Evolutionary conservation across 2,113 vertebrate genomes (phyloP).

Genomic region (Etheostoma cragini): DNA sequence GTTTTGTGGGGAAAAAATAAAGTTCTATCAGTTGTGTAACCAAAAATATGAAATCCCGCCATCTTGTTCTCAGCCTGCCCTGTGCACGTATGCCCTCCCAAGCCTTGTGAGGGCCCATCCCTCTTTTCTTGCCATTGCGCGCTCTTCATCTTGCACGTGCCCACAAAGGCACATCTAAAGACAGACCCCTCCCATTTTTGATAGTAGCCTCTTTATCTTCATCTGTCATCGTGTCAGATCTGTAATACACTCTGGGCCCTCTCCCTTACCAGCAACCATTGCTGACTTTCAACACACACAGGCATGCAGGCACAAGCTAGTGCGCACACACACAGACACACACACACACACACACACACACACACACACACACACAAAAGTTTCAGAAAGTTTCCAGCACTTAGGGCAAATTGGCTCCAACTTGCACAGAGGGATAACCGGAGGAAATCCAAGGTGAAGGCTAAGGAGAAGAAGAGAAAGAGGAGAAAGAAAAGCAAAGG

Average conservation of each 20-base stretch:
- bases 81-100: slow-evolving; percentile 50
- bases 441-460: slow-evolving; percentile 74
- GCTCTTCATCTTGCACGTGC: slow-evolving; percentile 71
- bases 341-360: neutral
- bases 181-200: slow-evolving; percentile 72
- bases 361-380: neutral
- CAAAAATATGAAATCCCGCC: slow-evolving; percentile 47
- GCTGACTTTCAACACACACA: slow-evolving; percentile 49
- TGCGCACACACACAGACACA: slow-evolving; percentile 9
- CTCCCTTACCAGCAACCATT: slow-evolving; percentile 52
- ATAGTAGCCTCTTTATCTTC: slow-evolving; percentile 82
- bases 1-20: slow-evolving; percentile 41
- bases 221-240: slow-evolving; percentile 80
- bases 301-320: slow-evolving; percentile 33
- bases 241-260: slow-evolving; percentile 64
- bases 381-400: slow-evolving; percentile 67
- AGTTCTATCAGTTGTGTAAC: slow-evolving; percentile 44
- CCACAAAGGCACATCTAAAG: slow-evolving; percentile 59
- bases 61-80: slow-evolving; percentile 37
- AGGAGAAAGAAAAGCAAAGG: slow-evolving; percentile 49
- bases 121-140: slow-evolving; percentile 71
- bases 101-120: slow-evolving; percentile 45
- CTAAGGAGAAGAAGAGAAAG: slow-evolving; percentile 38
- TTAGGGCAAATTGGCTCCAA: slow-evolving; percentile 63
- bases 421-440: slow-evolving; percentile 62